Base-by-base conservation (phyloP, 2,888 invertebrate species). In the Frankliniella intonsa region DNA sequence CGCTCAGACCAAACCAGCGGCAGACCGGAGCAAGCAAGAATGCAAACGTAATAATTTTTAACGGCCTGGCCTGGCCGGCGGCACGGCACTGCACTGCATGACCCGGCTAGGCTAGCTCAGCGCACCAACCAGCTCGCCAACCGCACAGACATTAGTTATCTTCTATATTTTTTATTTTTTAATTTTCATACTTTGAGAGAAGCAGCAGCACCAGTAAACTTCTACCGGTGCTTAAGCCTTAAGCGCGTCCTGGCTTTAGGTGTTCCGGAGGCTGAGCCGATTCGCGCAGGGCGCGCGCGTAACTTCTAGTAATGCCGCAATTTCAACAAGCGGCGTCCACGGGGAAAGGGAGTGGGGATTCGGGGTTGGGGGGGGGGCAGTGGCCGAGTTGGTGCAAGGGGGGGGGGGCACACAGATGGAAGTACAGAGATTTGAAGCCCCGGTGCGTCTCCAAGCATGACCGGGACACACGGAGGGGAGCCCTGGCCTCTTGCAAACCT, bases 41-140 rank as follows among this genome's bases (percentile, higher is more conserved):
- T 19, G 81, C 38, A 25, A 81, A 51, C 50, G 80, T 62, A 62
- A 62, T 62, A 62, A 62, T 62, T 62, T 62, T 62, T 62, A 62
- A 62, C 62, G 62, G 62, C n/a, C 62, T 7, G 19, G 14, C 55
- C 17, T 3, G 12, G 55, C 55, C 2, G 55, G 55, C 55, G 2
- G 14, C 55, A 3, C 55, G 51, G 51, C 51, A n/a, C n/a, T n/a
- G 38, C 38, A 38, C 3, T 3, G 38, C 38, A 38, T 38, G 38
- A 38, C 55, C 14, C 55, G 3, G 5, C 55, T 12, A 8, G 55
- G 3, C 9, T 3, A 12, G 55, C 14, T 38, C 38, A 38, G 38
- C 38, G 38, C 38, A 5, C 38, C 38, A 38, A 5, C 38, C 5
- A 3, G 38, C n/a, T n/a, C n/a, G n/a, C n/a, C n/a, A n/a, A n/a